These are phyloP conservation scores for Magallana nippona DNA, from an alignment of 2,888 invertebrate genomes.

Conservation along the genomic window DNA sequence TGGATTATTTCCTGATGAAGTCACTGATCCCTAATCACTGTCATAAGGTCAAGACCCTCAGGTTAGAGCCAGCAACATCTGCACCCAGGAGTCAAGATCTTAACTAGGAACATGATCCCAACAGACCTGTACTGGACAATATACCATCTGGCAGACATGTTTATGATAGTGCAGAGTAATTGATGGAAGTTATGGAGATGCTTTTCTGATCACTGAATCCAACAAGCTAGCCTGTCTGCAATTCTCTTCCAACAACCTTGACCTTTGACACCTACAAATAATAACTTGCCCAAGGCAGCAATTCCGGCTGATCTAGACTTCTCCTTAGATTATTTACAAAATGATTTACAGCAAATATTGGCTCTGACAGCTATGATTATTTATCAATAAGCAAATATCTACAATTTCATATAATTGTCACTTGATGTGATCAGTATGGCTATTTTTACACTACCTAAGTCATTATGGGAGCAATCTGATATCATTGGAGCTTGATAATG, in stretches of 20 bases:
- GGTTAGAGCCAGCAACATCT: background rate
- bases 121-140: background rate
- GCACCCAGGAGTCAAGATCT: background rate
- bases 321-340: too few species aligned
- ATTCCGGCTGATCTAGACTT: too few species aligned
- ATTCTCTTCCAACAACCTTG: background rate
- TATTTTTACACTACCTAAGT: too few species aligned
- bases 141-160: conserved; percentile 17
- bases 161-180: conserved; percentile 6
- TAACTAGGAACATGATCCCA: background rate
- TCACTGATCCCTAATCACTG: background rate
- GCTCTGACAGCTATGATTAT: too few species aligned
- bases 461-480: too few species aligned
- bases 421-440: too few species aligned
- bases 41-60: background rate
- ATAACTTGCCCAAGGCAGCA: too few species aligned
- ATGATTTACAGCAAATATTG: too few species aligned
- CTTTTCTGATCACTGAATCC: background rate
- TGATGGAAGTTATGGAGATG: background rate
- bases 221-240: background rate
- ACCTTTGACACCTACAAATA: background rate
- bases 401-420: too few species aligned
- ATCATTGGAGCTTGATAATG: too few species aligned
- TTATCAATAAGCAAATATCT: too few species aligned
- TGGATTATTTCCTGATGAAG: background rate